A percentile compares a stretch with the other conserved stretches of the same genome.
Evolutionary conservation across 2,113 vertebrate species (phyloP).

Genomic region (Sylvicapra grimmia): DNA sequence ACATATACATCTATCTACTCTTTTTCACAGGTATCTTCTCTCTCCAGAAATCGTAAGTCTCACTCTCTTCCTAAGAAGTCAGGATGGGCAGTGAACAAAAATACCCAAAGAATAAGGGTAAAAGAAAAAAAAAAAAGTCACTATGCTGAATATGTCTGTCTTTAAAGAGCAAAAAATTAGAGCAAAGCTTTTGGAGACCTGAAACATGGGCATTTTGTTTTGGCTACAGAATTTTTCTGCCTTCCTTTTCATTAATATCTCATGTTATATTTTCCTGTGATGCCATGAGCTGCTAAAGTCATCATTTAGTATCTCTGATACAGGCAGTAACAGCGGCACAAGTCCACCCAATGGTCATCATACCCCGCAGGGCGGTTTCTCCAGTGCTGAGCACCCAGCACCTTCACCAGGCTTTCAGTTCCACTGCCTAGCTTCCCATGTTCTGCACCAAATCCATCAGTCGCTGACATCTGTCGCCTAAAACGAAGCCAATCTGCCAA

Average conservation of each 20-base stretch:
- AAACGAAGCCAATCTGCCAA: not conserved
- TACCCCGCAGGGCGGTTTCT: not conserved
- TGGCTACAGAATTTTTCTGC: not conserved
- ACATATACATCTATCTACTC: not conserved
- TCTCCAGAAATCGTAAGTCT: not conserved
- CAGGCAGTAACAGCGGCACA: not conserved
- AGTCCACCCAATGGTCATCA: not conserved
- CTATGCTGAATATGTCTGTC: rapidly evolving
- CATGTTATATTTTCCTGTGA: not conserved
- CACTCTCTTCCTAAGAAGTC: not conserved
- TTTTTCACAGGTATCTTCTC: not conserved
- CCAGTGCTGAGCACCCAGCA: rapidly evolving
- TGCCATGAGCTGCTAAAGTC: constrained; percentile 13
- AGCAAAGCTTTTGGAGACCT: not conserved
- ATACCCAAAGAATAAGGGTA: not conserved
- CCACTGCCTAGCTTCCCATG: not conserved
- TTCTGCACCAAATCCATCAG: not conserved
- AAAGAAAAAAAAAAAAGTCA: not conserved
- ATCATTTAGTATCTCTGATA: not conserved
- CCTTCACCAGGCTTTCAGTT: not conserved
- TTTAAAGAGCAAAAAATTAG: not conserved
- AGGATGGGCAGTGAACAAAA: not conserved
- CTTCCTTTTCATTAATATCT: constrained; percentile 32
- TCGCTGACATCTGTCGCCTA: not conserved
- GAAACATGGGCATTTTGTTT: not conserved